phyloP scores from a whole-genome alignment of 2,113 vertebrate genomes.

The Aegypius monachus region DNA sequence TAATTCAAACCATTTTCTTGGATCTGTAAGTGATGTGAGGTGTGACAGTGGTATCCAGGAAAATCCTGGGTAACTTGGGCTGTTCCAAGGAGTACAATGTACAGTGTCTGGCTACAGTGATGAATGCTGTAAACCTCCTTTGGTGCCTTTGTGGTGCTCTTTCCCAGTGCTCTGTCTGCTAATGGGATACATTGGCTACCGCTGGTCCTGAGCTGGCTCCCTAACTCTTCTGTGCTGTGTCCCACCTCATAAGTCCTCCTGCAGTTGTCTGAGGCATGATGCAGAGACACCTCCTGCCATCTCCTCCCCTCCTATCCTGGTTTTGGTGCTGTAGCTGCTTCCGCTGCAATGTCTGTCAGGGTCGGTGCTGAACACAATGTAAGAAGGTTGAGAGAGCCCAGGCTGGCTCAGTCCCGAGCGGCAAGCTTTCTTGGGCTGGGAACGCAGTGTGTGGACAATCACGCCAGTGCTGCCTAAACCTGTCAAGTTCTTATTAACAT shows the following conservation, averaged over 20 bases:
- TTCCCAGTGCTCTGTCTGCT: background rate
- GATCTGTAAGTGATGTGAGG: background rate
- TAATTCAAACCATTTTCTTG: background rate
- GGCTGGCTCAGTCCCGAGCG: background rate
- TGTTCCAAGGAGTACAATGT: background rate
- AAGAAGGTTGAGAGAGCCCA: background rate
- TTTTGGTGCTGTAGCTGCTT: background rate
- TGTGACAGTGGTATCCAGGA: background rate
- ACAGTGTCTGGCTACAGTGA: background rate
- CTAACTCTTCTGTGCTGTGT: background rate
- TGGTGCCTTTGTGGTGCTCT: background rate
- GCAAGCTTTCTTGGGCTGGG: background rate
- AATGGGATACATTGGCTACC: background rate
- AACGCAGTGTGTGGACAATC: background rate
- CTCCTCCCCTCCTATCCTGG: background rate
- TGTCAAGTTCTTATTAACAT: background rate
- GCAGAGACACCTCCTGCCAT: background rate
- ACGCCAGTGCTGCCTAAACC: background rate
- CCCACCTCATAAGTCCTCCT: background rate
- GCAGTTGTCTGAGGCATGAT: background rate
- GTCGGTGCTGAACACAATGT: background rate
- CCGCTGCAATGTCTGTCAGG: background rate
- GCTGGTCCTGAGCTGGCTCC: background rate
- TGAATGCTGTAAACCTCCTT: background rate
- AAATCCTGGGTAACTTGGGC: background rate